Evolutionary conservation across 2,888 invertebrate species (phyloP), one percentile per base, ranked within the genome.

Genomic region (Entomobrya proxima): DNA sequence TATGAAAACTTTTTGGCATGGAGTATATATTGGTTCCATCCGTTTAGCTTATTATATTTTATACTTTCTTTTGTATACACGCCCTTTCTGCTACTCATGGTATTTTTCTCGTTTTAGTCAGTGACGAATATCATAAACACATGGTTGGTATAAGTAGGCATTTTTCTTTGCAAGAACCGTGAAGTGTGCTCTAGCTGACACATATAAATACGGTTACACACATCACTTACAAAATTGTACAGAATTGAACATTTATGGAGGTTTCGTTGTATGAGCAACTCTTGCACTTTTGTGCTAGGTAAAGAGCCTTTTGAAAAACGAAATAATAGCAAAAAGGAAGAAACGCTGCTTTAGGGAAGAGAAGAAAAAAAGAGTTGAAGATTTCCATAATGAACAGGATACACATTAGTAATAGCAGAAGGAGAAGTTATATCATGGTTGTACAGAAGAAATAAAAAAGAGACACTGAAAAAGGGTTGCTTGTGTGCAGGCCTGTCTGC

Each of bases 331-430:
- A 50, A 50, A 44, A 13, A 18, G n/a, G 13, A 37, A 40, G 61
- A 32, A 47, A 35, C n/a, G 15, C 24, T 40, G 35, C 24, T 72
- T 72, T 40, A 2, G 35, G 35, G n/a, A 11, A 13, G 50, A 52
- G 32, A 37, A 40, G 69, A 61, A 35, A 78, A 64, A 24, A 40
- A 40, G 55, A 58, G 37, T 55, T 55, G 58, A 76, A 77, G 61
- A 77, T 77, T 77, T 77, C 61, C 77, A 77, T 77, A 77, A 77
- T 77, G 77, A 64, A 77, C 61, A 77, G 77, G 77, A 77, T 77
- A 77, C 61, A 77, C 44, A 77, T 74, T 2, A 69, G 69, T 50
- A 50, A 52, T 74, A 50, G 47, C 27, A 72, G 21, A 47, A 74
- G 52, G 6, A 52, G 7, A 52, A 58, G 44, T 13, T 13, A 13